phyloP scores from a whole-genome alignment of 2,797 vertebrate species.

The Thaleichthys pacificus region DNA sequence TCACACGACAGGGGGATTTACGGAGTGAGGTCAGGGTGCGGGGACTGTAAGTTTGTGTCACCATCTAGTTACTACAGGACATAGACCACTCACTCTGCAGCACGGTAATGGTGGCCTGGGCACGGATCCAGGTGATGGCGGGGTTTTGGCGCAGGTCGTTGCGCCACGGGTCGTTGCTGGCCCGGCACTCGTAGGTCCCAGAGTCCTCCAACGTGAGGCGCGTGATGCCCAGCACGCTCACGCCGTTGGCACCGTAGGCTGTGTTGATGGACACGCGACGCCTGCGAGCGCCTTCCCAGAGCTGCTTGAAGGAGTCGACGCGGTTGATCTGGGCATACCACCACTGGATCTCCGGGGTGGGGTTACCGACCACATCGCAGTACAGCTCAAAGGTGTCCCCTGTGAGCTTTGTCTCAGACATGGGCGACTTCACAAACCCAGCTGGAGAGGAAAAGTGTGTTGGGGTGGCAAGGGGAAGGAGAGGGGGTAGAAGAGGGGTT shows the following conservation, averaged over 20 bases:
- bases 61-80: slow-evolving; percentile 85
- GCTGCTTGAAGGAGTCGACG: slow-evolving; percentile 98
- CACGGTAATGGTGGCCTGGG: slow-evolving; percentile 98
- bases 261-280: slow-evolving; percentile 95
- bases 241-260: slow-evolving; percentile 93
- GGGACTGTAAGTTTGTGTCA: slow-evolving; percentile 48
- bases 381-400: slow-evolving; percentile 99
- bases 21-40: slow-evolving; percentile 30
- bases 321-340: slow-evolving; percentile 99
- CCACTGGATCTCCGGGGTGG: slow-evolving; percentile 99
- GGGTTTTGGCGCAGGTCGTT: slow-evolving; percentile 98
- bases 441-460: slow-evolving; percentile 83
- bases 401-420: slow-evolving; percentile 99
- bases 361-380: slow-evolving; percentile 97
- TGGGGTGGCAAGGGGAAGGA: slow-evolving; percentile 49
- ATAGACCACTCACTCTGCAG: slow-evolving; percentile 98
- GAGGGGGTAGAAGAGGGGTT: slow-evolving; percentile 54
- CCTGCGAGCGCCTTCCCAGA: slow-evolving; percentile 96
- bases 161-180: slow-evolving; percentile 97
- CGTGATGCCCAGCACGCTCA: slow-evolving; percentile 94
- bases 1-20: slow-evolving; percentile 25
- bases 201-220: slow-evolving; percentile 96
- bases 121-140: slow-evolving; percentile 97
- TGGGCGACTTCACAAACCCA: slow-evolving; percentile 99
- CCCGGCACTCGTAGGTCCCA: slow-evolving; percentile 98